Evolutionary conservation across 2,888 invertebrate species (phyloP).

Genomic region (Perizoma flavofasciatum): DNA sequence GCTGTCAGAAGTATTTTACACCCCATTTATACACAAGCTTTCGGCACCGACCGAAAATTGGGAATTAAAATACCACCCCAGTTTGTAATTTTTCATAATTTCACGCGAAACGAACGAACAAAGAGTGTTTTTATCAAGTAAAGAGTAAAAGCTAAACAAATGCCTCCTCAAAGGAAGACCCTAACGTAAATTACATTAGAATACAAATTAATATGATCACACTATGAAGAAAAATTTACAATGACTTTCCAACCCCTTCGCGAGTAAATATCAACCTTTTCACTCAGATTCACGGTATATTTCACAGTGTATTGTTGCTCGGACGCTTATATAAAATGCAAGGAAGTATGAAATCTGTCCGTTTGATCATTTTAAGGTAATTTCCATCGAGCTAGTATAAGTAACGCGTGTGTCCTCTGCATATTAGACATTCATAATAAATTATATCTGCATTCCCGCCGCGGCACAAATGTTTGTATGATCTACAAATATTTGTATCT

Average conservation of each 20-base stretch:
- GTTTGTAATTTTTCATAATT: conserved; percentile 65
- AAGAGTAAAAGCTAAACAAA: conserved; percentile 56
- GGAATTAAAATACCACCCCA: too few species aligned
- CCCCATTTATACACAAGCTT: too few species aligned
- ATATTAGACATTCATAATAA: too few species aligned
- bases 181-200: conserved; percentile 78
- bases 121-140: conserved; percentile 44
- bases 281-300: conserved; percentile 4
- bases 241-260: conserved; percentile 23
- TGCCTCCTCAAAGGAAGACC: conserved; percentile 56
- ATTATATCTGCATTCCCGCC: too few species aligned
- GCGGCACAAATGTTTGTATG: too few species aligned
- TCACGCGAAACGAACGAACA: conserved; percentile 50
- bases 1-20: too few species aligned
- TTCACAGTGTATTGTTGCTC: conserved; percentile 7
- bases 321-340: conserved; percentile 34
- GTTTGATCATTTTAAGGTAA: conserved; percentile 43
- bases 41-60: too few species aligned
- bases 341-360: conserved; percentile 28
- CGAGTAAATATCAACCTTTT: conserved; percentile 13
- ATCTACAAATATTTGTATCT: too few species aligned
- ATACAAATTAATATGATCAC: conserved; percentile 78
- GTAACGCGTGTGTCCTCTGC: conserved; percentile 21
- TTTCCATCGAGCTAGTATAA: conserved; percentile 33
- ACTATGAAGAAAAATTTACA: conserved; percentile 57